Evolutionary conservation across 2,113 vertebrate species (phyloP).

Genomic region (Trematocara nigrifrons): DNA sequence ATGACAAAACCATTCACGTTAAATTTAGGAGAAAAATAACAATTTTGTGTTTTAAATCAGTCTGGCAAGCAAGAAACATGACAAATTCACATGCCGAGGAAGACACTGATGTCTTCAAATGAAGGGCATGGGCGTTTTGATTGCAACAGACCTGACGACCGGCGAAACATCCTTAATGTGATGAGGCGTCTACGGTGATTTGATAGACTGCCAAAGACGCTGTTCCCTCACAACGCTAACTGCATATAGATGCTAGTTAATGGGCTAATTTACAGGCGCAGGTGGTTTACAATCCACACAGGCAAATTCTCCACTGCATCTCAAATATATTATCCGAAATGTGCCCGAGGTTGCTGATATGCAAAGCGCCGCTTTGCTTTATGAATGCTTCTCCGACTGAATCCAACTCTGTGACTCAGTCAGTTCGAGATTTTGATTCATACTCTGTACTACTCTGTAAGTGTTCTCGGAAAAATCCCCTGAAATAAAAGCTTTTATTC

Average conservation of each 20-base stretch:
- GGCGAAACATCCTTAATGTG: constrained; percentile 15
- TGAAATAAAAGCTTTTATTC: not conserved
- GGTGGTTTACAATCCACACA: constrained; percentile 49
- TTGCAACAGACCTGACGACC: constrained; percentile 19
- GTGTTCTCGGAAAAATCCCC: not conserved
- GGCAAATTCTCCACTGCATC: constrained; percentile 28
- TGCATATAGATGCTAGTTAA: constrained; percentile 62
- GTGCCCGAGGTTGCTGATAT: constrained; percentile 20
- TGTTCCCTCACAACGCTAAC: constrained; percentile 30
- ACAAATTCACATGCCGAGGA: not conserved
- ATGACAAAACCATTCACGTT: not conserved
- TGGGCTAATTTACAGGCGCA: constrained; percentile 66
- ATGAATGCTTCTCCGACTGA: not conserved
- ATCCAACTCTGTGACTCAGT: not conserved
- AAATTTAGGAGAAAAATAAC: not conserved
- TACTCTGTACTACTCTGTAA: not conserved
- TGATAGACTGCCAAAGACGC: constrained; percentile 55
- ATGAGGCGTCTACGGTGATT: constrained; percentile 32
- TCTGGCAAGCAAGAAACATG: not conserved
- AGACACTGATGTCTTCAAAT: constrained; percentile 2
- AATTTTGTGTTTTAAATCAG: not conserved
- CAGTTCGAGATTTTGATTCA: not conserved
- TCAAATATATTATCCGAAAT: constrained; percentile 41
- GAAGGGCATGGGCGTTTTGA: constrained; percentile 20
- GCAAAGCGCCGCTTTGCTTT: constrained; percentile 10